These are phyloP conservation scores for Pantala flavescens DNA, from an alignment of 1,140 invertebrate species.

Conservation along the genomic window DNA sequence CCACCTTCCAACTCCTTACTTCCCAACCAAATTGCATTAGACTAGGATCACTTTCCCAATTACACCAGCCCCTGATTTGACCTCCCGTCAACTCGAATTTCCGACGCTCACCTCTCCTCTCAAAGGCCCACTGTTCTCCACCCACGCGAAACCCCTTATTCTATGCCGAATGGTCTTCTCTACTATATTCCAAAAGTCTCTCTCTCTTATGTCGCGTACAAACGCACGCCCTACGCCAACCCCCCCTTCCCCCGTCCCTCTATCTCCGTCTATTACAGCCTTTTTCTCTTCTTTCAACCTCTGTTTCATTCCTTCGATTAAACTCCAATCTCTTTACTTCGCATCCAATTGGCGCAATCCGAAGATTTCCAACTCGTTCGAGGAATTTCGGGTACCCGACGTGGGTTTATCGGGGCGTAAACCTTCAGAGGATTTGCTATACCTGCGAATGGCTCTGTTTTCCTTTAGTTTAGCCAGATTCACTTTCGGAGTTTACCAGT, in stretches of 20 bases:
- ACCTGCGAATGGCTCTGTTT: too few species aligned
- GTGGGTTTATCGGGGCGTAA: too few species aligned
- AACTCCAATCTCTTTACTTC: too few species aligned
- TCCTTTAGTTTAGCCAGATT: too few species aligned
- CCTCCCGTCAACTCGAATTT: conserved; percentile 7
- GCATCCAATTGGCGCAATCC: too few species aligned
- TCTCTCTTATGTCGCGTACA: neutral
- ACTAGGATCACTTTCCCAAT: neutral
- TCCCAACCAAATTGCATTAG: conserved; percentile 6
- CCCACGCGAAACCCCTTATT: neutral
- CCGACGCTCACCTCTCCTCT: neutral
- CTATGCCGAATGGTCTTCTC: neutral
- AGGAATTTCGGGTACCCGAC: too few species aligned
- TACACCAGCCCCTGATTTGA: neutral
- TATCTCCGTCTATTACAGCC: neutral
- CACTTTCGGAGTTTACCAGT: too few species aligned
- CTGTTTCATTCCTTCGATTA: too few species aligned
- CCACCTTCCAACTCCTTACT: neutral
- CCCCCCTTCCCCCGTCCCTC: neutral
- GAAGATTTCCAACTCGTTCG: too few species aligned
- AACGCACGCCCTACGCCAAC: neutral
- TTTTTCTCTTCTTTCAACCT: too few species aligned
- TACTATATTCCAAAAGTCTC: neutral
- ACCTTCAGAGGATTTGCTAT: too few species aligned
- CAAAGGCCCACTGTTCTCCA: neutral